Base-by-base conservation (phyloP, 1,140 invertebrate genomes). In the Drosophila tsacasi region DNA sequence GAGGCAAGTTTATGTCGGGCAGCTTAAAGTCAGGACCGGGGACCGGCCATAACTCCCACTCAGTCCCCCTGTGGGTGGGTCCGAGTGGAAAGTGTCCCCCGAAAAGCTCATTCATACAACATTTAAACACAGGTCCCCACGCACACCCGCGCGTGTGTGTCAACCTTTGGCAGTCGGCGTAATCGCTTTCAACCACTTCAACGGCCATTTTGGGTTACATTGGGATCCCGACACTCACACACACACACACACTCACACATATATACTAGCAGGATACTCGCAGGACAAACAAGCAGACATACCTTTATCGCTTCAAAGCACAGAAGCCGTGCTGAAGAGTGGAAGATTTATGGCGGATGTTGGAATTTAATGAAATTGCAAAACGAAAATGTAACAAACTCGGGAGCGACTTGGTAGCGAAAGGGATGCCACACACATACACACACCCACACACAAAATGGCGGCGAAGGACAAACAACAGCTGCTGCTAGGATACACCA, bases 331-430 rank as follows among this genome's bases (percentile, higher is more conserved):
- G 85, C 85, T 90, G 85, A 90, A 90, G 85, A 90, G 85, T 83
- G 84, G 81, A 91, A 91, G 87, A 91, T 91, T 91, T 91, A 91
- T 91, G 90, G 87, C 89, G 89, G 89, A 91, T 91, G 87, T 80
- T 91, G 87, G 87, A 91, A 91, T 91, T 91, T 91, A 91, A 91
- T 91, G 87, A 91, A 91, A 91, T 91, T 91, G 87, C 87, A 91
- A 91, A 91, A 91, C 87, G 89, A 91, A 91, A 91, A 91, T 91
- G 85, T 90, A 85, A 79, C 85, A 90, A 85, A 81, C 66, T 69
- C 72, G 54, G 35, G 15, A 57, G 54, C 54, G 62, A 72, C 67
- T 73, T 44, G 46, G 65, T 27, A 58, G 52, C 35, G 65, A 40
- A 49, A 58, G 69, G 68, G 68, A 69, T 59, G 61, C 66, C 49